Evolutionary conservation across 2,888 invertebrate species (phyloP), one percentile per base, ranked within the genome.

Genomic region (Tribolium freemani): DNA sequence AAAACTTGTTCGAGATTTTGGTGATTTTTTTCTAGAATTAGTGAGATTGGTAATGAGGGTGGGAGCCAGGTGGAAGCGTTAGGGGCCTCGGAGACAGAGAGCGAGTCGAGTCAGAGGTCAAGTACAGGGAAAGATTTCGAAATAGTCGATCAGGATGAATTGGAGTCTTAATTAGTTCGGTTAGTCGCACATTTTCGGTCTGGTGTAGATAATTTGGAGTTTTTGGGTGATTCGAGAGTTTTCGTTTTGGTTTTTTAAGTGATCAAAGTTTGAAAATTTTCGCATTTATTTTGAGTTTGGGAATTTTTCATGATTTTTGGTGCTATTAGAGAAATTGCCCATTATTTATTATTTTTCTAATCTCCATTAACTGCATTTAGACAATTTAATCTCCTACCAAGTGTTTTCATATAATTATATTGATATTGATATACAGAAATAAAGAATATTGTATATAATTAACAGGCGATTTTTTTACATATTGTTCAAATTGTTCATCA

Each of bases 111-210:
- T 79, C 93, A 93, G 82, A 90, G 94, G 67, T 94, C 94, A 9
- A 94, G 94, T 77, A 94, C 94, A 0, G 95, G 94, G 78, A 91
- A 93, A 80, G 96, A 96, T 88, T 96, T 96, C 86, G 96, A 96
- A 88, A 95, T 96, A 84, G 92, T 96, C 61, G 94, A 94, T 81
- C 90, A 90, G 30, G 91, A 89, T 11, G 93, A 93, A 80, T 84
- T 92, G 38, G 91, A 91, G 60, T 79, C 81, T 75, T 81, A 81
- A 10, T 60, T 61, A 67, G 48, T 31, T 67, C 13, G 53, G 26
- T 26, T 26, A 53, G 31, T 57, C 57, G 57, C 57, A 57, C 68
- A 68, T 63, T 63, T 63, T 20, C 45, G 60, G 60, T 60, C 48
- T 60, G 60, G 60, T 48, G 26, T 60, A 60, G 48, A 46, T 60